These are phyloP conservation scores for Enteromius radiatus DNA, from an alignment of 2,797 vertebrate genomes.

Conservation along the genomic window DNA sequence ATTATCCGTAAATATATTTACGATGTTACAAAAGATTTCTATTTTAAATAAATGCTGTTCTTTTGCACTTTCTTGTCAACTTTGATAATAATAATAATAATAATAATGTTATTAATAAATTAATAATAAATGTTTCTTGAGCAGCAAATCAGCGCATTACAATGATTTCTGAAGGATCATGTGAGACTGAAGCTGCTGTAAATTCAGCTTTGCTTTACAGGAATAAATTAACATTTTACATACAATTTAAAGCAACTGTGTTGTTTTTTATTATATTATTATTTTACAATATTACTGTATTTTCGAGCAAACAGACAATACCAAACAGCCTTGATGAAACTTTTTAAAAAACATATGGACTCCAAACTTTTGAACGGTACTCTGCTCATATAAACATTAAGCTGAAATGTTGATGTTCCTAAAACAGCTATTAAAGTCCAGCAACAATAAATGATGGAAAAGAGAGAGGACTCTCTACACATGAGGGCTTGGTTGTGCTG, in stretches of 20 bases:
- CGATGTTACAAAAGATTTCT: not conserved
- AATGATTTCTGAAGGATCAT: not conserved
- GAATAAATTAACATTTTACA: not conserved
- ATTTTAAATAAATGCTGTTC: not conserved
- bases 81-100: not conserved
- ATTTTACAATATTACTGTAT: not conserved
- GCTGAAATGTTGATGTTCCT: not conserved
- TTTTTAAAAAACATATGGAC: not conserved
- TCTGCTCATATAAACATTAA: not conserved
- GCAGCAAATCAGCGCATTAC: not conserved
- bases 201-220: not conserved
- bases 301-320: not conserved
- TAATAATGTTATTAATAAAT: not conserved
- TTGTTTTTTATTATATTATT: too few species aligned
- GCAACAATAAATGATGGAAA: not conserved
- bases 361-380: not conserved
- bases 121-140: not conserved
- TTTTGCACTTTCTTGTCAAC: not conserved
- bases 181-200: not conserved
- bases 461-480: not conserved
- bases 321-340: not conserved
- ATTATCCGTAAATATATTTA: not conserved
- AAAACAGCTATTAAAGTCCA: not conserved
- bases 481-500: not conserved
- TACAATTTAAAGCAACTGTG: too few species aligned